Evolutionary conservation across 2,888 invertebrate species (phyloP), one percentile per base, ranked within the genome.

Genomic region (Linnaemya vulpina): DNA sequence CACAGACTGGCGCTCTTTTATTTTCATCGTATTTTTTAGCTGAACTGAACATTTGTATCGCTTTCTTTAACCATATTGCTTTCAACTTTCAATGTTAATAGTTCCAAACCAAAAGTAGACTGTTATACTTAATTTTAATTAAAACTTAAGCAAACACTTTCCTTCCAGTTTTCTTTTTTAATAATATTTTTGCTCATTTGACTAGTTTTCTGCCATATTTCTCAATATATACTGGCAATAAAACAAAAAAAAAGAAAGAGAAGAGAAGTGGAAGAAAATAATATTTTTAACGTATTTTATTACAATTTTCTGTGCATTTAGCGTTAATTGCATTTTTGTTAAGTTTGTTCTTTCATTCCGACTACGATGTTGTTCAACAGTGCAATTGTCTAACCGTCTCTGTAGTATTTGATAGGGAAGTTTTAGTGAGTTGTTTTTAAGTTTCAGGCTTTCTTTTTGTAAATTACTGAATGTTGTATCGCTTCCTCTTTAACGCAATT

Each of bases 291-390:
- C 49, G 20, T 62, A 20, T 62, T 68, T 73, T 74, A 53, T 70
- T 70, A 46, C 35, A 22, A 62, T 75, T 74, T 79, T 71, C 51
- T 63, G 53, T 40, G 51, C 63, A 75, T 75, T 84, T 75, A 79
- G 65, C 71, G 75, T 84, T 84, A 84, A 76, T 84, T 79, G 76
- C 75, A 75, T 71, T 79, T 84, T 75, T 40, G 75, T 75, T 79
- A 75, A 75, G 51, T 67, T 58, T 67, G 10, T 80, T 35, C 15
- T 49, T 38, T 51, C 30, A 30, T 40, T 51, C n/a, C 17, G 8
- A 30, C 5, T n/a, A 76, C 49, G 46, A 30, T 53, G 17, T 63
- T 46, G 65, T 62, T 62, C 13, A 51, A 53, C 62, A 70, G 20
- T 63, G 68, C 17, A 70, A 78, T 65, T 73, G 55, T 65, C 53